Conservation (phyloP, 1,140 invertebrate species). For the Muscidifurax raptorellus region DNA sequence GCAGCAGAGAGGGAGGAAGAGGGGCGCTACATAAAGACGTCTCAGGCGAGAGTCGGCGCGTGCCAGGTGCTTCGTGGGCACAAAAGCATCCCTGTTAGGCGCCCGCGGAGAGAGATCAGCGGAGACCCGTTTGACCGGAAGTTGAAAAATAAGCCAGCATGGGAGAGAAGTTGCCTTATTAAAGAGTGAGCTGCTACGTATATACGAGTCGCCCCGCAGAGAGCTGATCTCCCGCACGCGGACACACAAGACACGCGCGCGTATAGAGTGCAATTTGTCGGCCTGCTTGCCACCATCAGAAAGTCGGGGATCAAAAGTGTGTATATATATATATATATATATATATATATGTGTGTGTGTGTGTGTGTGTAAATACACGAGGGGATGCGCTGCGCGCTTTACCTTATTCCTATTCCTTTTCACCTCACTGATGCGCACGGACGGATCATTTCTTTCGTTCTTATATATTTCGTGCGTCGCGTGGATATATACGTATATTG, state of each 20-base stretch:
- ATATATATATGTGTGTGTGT: no score
- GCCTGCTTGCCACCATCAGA: background rate
- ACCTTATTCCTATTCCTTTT: no score
- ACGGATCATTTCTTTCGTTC: no score
- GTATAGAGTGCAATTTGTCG: conserved; percentile 28
- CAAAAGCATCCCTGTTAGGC: conserved; percentile 69
- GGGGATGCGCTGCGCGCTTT: no score
- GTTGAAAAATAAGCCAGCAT: conserved; percentile 66
- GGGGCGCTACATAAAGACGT: conserved; percentile 63
- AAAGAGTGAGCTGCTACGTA: conserved; percentile 60
- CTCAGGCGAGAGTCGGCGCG: conserved; percentile 66
- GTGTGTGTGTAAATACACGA: no score
- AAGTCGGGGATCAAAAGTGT: background rate
- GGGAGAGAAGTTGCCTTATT: conserved; percentile 63
- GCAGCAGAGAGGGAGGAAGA: conserved; percentile 52
- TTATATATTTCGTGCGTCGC: no score
- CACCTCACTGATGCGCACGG: no score
- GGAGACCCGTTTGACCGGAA: conserved; percentile 67
- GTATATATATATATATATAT: no score
- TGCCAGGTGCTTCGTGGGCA: conserved; percentile 72
- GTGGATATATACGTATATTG: no score
- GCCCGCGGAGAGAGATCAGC: conserved; percentile 49
- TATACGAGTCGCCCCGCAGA: conserved; percentile 45
- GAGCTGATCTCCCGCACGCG: conserved; percentile 8
- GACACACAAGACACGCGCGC: background rate